Conservation (phyloP, 2,888 invertebrate species). For the Hypomecis punctinalis region DNA sequence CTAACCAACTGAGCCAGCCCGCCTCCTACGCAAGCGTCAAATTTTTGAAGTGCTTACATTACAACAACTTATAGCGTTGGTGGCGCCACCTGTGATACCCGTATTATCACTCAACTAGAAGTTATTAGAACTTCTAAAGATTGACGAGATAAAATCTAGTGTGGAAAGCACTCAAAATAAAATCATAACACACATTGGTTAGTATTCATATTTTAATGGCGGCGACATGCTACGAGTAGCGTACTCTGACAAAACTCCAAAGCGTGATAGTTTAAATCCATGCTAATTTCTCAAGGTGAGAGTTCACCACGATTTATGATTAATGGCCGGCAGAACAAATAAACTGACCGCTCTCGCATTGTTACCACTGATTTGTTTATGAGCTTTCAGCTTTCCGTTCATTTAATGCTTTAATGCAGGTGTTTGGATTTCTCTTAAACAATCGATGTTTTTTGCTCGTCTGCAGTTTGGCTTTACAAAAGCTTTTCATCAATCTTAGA, state of each 20-base stretch:
- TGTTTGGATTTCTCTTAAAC: slow-evolving; percentile 19
- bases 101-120: too few species aligned
- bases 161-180: too few species aligned
- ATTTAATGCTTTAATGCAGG: slow-evolving; percentile 25
- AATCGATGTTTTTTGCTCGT: background rate
- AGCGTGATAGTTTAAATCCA: slow-evolving; percentile 40
- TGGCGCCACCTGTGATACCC: too few species aligned
- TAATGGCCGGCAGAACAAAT: slow-evolving; percentile 40
- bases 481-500: background rate
- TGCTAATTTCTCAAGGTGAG: slow-evolving; percentile 43
- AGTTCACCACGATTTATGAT: slow-evolving; percentile 45
- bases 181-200: too few species aligned
- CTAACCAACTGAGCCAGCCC: too few species aligned
- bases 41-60: too few species aligned
- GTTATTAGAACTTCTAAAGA: too few species aligned
- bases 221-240: background rate
- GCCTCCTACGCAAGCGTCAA: too few species aligned
- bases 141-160: too few species aligned
- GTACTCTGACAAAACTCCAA: slow-evolving; percentile 4
- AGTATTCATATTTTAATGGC: too few species aligned
- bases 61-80: too few species aligned
- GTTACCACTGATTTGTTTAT: slow-evolving; percentile 24
- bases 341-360: slow-evolving; percentile 36
- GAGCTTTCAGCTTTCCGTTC: slow-evolving; percentile 18
- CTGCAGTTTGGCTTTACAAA: background rate